Evolutionary conservation across 2,888 invertebrate genomes (phyloP).

Genomic region (Cosmopolites sordidus): DNA sequence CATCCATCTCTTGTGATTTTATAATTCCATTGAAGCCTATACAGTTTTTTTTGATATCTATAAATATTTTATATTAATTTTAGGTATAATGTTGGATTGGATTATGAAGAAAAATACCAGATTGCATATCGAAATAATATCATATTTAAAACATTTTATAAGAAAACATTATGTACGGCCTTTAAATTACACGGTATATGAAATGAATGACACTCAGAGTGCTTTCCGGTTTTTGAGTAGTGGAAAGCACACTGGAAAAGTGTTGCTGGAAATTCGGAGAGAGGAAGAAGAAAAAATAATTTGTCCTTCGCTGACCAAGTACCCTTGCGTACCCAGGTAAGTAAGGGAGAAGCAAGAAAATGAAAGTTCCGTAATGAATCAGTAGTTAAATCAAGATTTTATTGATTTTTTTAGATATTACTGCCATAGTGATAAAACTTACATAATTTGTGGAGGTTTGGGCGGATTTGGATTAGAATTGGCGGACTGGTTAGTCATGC

Average conservation of each 20-base stretch:
- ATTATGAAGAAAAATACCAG: background rate
- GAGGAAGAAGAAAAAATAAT: conserved; percentile 30
- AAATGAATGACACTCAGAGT: conserved; percentile 60
- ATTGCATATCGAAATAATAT: too few species aligned
- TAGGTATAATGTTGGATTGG: conserved; percentile 3
- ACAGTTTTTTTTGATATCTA: too few species aligned
- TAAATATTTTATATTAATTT: background rate
- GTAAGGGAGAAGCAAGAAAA: too few species aligned
- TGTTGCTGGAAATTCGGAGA: conserved; percentile 45
- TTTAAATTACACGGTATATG: conserved; percentile 60
- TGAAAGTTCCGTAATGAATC: too few species aligned
- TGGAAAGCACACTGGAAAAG: conserved; percentile 79
- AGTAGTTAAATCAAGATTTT: too few species aligned
- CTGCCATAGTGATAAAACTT: conserved; percentile 52
- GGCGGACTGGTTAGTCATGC: conserved; percentile 76
- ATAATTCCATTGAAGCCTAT: too few species aligned
- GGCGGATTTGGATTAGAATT: conserved; percentile 92
- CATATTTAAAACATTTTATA: too few species aligned
- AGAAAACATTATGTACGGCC: too few species aligned
- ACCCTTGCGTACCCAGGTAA: background rate
- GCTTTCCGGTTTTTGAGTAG: conserved; percentile 63
- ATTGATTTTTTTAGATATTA: conserved; percentile 47
- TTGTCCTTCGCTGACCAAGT: background rate
- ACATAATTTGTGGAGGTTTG: conserved; percentile 75
- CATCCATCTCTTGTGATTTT: too few species aligned